Evolutionary conservation across 2,113 vertebrate genomes (phyloP).

Genomic region (Neomonachus schauinslandi): DNA sequence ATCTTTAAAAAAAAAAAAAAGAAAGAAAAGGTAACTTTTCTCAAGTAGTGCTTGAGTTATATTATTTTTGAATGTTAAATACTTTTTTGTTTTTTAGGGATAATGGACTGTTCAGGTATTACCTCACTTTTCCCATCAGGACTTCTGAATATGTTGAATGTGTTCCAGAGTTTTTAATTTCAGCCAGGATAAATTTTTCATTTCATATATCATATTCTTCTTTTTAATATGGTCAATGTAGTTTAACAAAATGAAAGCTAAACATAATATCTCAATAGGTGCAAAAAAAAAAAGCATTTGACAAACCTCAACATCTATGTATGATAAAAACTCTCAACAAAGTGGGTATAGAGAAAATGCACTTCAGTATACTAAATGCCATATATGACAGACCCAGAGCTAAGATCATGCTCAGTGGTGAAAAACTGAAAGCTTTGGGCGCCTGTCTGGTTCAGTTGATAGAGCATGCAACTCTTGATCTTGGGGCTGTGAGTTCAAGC

Average conservation of each 20-base stretch:
- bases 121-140: neutral
- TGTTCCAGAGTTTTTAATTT: neutral
- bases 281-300: neutral
- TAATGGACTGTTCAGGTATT: constrained; percentile 1
- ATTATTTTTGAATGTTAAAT: neutral
- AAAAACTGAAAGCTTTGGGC: neutral
- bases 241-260: neutral
- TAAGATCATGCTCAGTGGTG: neutral
- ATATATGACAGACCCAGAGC: neutral
- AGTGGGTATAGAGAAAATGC: neutral
- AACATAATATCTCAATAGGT: neutral
- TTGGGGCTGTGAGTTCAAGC: neutral
- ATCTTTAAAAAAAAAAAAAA: no score
- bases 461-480: neutral
- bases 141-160: neutral
- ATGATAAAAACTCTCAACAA: neutral
- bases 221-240: neutral
- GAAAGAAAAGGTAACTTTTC: neutral
- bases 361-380: neutral
- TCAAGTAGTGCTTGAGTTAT: neutral
- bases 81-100: neutral
- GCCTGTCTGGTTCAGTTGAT: neutral
- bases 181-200: neutral
- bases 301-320: neutral
- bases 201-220: neutral